A percentile compares a stretch with the other conserved stretches of the same genome.
phyloP scores from a whole-genome alignment of 2,888 invertebrate species.

The Gisinianus flammeolus region DNA sequence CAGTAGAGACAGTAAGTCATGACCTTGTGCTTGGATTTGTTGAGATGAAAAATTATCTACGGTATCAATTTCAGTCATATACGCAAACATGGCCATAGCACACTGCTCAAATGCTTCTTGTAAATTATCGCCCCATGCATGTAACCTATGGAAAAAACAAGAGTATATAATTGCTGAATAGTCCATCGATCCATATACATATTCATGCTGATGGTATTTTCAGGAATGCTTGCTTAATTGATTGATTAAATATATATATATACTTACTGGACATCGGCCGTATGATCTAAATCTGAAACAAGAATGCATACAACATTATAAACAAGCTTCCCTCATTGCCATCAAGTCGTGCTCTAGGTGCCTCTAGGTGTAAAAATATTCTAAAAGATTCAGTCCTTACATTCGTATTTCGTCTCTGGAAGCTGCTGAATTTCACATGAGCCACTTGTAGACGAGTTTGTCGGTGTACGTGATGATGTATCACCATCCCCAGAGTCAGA shows the following conservation, averaged over 20 bases:
- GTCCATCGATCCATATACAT: too few relatives aligned
- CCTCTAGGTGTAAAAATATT: too few relatives aligned
- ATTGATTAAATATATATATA: not conserved
- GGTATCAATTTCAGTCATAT: slow-evolving; percentile 89
- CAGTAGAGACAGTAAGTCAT: slow-evolving; percentile 85
- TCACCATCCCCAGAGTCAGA: slow-evolving; percentile 21
- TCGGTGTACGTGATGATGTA: slow-evolving; percentile 31
- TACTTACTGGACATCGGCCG: slow-evolving; percentile 98
- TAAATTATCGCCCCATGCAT: slow-evolving; percentile 88
- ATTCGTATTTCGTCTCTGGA: slow-evolving; percentile 57
- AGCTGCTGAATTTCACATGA: slow-evolving; percentile 45
- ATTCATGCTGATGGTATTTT: too few relatives aligned
- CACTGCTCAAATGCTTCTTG: slow-evolving; percentile 93
- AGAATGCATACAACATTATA: slow-evolving; percentile 25
- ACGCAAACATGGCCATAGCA: slow-evolving; percentile 95
- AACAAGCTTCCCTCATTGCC: too few relatives aligned
- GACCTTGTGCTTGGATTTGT: slow-evolving; percentile 82
- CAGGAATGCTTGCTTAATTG: not conserved
- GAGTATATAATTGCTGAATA: too few relatives aligned
- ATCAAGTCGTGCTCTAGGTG: not conserved
- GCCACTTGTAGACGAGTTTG: slow-evolving; percentile 37
- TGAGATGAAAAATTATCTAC: slow-evolving; percentile 80
- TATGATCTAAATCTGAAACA: slow-evolving; percentile 88
- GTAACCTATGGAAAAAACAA: slow-evolving; percentile 69
- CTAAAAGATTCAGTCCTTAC: slow-evolving; percentile 41